These are phyloP conservation scores for Sphaerophoria taeniata DNA, from an alignment of 2,888 invertebrate species.

Conservation along the genomic window DNA sequence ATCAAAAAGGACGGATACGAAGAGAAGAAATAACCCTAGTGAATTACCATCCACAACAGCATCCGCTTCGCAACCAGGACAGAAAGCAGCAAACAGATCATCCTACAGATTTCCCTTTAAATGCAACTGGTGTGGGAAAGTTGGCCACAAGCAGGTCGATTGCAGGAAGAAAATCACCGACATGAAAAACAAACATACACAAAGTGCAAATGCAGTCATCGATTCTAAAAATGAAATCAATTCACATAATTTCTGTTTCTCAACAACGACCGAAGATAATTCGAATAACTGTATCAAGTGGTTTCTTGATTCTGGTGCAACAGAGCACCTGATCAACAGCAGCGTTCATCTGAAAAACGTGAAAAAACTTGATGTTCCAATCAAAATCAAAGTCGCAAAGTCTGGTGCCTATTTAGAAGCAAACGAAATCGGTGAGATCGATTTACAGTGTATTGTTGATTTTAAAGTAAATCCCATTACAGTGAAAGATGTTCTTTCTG, in stretches of 20 bases:
- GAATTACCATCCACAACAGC: slow-evolving; percentile 1
- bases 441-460: neutral
- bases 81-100: neutral
- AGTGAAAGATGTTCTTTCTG: slow-evolving; percentile 15
- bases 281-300: neutral
- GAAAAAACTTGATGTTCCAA: slow-evolving; percentile 54
- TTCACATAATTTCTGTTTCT: neutral
- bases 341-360: slow-evolving; percentile 19
- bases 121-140: slow-evolving; percentile 77
- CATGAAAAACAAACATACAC: slow-evolving; percentile 4
- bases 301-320: slow-evolving; percentile 38
- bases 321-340: slow-evolving; percentile 56
- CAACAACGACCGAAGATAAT: neutral
- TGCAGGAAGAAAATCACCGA: slow-evolving; percentile 65
- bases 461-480: neutral
- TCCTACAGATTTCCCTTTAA: slow-evolving; percentile 24
- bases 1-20: slow-evolving; percentile 18
- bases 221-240: neutral
- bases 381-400: slow-evolving; percentile 77
- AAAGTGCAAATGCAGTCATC: slow-evolving; percentile 15
- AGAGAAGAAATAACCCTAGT: slow-evolving; percentile 3
- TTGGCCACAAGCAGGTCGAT: slow-evolving; percentile 77
- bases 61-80: slow-evolving; percentile 14
- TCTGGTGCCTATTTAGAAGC: slow-evolving; percentile 39
- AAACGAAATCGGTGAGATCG: neutral